These are phyloP conservation scores for Phalacrocorax pelagicus DNA, from an alignment of 2,113 vertebrate species.

Conservation along the genomic window DNA sequence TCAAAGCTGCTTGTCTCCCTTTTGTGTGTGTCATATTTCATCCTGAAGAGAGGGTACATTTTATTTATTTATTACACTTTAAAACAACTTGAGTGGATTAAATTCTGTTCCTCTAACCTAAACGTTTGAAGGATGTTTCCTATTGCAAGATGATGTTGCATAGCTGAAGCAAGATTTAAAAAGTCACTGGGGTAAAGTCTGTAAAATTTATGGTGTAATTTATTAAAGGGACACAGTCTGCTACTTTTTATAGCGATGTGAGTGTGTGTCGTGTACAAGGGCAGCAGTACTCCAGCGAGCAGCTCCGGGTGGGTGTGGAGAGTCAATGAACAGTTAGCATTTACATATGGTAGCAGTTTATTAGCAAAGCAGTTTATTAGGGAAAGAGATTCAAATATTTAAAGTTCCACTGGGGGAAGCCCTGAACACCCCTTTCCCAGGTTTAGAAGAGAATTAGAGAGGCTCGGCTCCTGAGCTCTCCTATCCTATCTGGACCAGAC, in stretches of 20 bases:
- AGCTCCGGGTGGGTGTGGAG: background rate
- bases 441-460: background rate
- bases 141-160: conserved; percentile 44
- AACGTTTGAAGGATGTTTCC: conserved; percentile 48
- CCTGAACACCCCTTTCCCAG: background rate
- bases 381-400: conserved; percentile 30
- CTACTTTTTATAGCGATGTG: conserved; percentile 1
- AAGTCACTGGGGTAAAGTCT: conserved; percentile 28
- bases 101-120: conserved; percentile 32
- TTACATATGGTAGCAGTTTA: conserved; percentile 45
- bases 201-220: conserved; percentile 57
- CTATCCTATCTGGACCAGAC: background rate
- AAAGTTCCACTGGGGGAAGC: background rate
- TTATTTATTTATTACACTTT: conserved; percentile 50
- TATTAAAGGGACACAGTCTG: conserved; percentile 52
- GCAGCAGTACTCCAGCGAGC: background rate
- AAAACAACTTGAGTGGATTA: conserved; percentile 26
- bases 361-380: conserved; percentile 52
- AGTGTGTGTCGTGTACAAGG: background rate
- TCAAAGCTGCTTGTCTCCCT: conserved; percentile 38
- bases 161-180: conserved; percentile 2
- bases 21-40: background rate
- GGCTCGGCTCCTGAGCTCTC: background rate
- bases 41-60: background rate
- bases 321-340: background rate